Evolutionary conservation across 2,888 invertebrate genomes (phyloP), one percentile per base, ranked within the genome.

Genomic region (Elmis aenea): DNA sequence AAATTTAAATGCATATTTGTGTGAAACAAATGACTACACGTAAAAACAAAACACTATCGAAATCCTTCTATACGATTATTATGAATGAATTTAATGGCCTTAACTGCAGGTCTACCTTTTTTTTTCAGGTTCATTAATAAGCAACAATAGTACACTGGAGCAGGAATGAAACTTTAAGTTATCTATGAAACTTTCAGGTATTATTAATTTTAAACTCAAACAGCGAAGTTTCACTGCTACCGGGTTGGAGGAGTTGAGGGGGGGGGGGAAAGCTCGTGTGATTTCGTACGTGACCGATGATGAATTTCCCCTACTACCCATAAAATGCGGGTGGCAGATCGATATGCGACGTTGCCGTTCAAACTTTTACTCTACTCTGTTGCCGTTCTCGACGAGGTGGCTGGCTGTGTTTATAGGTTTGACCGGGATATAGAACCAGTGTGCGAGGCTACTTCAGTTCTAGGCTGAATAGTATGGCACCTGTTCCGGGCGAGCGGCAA

Each of bases 251-350:
- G 33, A 13, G 32, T 32, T 16, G 22, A 13, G 14, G 33, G 22
- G 32, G 23, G 45, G 26, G 26, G 33, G 38, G 29, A 42, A 31
- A 30, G 15, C 5, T 49, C 49, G 49, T 45, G 36, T 33, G 33
- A 35, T 42, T 46, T 46, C 49, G 49, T 37, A 38, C 32, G 38
- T 30, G 37, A 44, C 45, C 47, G 49, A 36, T 43, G 46, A 46
- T 46, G 42, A 45, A 38, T 42, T 43, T 39, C 43, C 43, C 47
- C 50, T 45, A 33, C 47, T 37, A 42, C 22, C 28, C 38, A 40
- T 44, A 42, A 50, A 50, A 50, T 52, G 51, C 53, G 51, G 54
- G 53, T 52, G 54, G 53, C 42, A 46, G 52, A 52, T 54, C 54
- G 48, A 54, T 54, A 54, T 18, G 29, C 48, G 37, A 12, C 47